These are phyloP conservation scores for Hippocampus barbouri DNA, from an alignment of 2,113 vertebrate genomes.

Conservation along the genomic window DNA sequence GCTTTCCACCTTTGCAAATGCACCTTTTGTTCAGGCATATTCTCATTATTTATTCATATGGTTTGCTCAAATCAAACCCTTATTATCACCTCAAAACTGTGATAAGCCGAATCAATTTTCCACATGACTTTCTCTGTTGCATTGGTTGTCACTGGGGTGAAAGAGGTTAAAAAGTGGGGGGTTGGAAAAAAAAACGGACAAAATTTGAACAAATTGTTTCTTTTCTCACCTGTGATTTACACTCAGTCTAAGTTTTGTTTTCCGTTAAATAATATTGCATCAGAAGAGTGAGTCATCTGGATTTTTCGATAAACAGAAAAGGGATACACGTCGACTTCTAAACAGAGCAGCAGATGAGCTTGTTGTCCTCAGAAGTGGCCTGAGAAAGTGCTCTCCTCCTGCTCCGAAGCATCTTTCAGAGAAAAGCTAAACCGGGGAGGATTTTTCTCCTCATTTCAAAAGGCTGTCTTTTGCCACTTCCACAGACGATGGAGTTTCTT, in stretches of 20 bases:
- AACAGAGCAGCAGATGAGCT: slow-evolving; percentile 44
- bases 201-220: not conserved
- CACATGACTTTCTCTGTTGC: not conserved
- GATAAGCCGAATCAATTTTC: not conserved
- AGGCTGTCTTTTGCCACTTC: slow-evolving; percentile 52
- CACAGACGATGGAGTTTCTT: slow-evolving; percentile 52
- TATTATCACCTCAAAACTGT: not conserved
- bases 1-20: slow-evolving; percentile 47
- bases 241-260: slow-evolving; percentile 42
- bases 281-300: slow-evolving; percentile 58
- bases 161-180: not conserved
- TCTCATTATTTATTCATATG: not conserved
- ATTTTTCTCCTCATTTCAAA: slow-evolving; percentile 39
- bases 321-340: slow-evolving; percentile 56
- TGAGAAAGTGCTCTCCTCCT: slow-evolving; percentile 28
- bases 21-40: slow-evolving; percentile 26
- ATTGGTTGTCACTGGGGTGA: not conserved
- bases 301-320: slow-evolving; percentile 65
- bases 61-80: not conserved
- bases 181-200: not conserved
- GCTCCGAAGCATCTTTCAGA: slow-evolving; percentile 53
- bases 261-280: slow-evolving; percentile 49
- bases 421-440: slow-evolving; percentile 42
- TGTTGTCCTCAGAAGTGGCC: slow-evolving; percentile 12
- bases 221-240: not conserved